These are phyloP conservation scores for Drosophila kohkoa DNA, from an alignment of 1,140 invertebrate species.

Conservation along the genomic window DNA sequence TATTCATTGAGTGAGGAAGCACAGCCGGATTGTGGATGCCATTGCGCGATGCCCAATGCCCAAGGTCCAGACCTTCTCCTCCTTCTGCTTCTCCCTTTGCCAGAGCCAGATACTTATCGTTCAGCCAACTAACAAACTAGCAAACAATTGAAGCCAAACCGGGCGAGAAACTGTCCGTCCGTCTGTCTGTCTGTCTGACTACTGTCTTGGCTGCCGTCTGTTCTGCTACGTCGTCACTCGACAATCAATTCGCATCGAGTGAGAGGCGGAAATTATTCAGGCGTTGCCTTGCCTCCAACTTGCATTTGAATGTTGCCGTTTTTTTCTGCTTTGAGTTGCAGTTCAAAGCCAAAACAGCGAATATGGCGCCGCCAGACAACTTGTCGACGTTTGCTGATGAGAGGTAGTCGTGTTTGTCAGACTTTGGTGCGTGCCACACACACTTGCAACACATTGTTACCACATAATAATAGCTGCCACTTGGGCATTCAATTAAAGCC, in stretches of 20 bases:
- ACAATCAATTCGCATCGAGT: slow-evolving; percentile 47
- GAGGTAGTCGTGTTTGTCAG: slow-evolving; percentile 8
- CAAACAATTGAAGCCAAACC: slow-evolving; percentile 65
- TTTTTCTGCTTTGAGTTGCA: neutral
- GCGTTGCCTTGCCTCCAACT: slow-evolving; percentile 39
- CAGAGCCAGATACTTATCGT: slow-evolving; percentile 52
- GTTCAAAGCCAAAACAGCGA: neutral
- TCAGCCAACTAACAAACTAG: slow-evolving; percentile 67
- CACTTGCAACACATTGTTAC: neutral
- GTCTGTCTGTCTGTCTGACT: neutral
- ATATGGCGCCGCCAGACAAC: slow-evolving; percentile 43
- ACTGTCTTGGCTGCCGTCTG: neutral
- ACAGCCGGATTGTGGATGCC: slow-evolving; percentile 12
- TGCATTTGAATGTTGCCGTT: slow-evolving; percentile 45
- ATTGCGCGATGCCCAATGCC: slow-evolving; percentile 14
- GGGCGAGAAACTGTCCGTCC: slow-evolving; percentile 39
- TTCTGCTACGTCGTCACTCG: slow-evolving; percentile 12
- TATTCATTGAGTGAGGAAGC: slow-evolving; percentile 70
- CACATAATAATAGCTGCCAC: slow-evolving; percentile 3
- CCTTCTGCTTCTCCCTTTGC: slow-evolving; percentile 8
- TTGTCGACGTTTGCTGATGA: slow-evolving; percentile 50
- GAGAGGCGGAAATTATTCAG: slow-evolving; percentile 44
- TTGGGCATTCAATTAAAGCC: slow-evolving; percentile 51
- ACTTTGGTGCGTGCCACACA: slow-evolving; percentile 20
- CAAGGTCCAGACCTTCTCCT: slow-evolving; percentile 27